Percentiles rank a stretch among this genome's conserved stretches.
These are phyloP conservation scores for Caenorhabditis remanei DNA, from an alignment of 1,140 invertebrate species.

Conservation along the genomic window DNA sequence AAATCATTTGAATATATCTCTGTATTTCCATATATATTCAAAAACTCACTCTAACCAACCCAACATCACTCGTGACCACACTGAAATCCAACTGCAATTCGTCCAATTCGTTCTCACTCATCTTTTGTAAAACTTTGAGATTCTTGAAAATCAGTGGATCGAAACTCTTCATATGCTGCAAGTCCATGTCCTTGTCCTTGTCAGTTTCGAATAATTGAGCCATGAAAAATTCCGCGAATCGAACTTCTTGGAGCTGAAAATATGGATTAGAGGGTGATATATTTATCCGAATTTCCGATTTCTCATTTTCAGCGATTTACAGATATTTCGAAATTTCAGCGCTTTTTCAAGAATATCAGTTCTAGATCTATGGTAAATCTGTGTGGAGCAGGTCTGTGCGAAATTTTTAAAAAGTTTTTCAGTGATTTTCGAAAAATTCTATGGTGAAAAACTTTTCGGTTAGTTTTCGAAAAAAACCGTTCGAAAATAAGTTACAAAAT, in stretches of 20 bases:
- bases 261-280: not conserved
- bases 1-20: not conserved
- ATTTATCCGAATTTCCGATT: no score
- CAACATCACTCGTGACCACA: slow-evolving; percentile 49
- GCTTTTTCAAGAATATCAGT: not conserved
- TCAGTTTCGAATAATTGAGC: slow-evolving; percentile 47
- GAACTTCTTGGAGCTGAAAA: slow-evolving; percentile 54
- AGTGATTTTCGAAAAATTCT: no score
- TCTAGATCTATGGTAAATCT: no score
- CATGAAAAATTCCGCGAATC: slow-evolving; percentile 63
- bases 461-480: no score
- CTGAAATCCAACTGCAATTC: slow-evolving; percentile 59
- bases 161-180: slow-evolving; percentile 59
- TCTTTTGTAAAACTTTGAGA: slow-evolving; percentile 15
- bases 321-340: not conserved
- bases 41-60: slow-evolving; percentile 31
- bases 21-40: not conserved
- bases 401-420: no score
- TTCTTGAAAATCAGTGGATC: slow-evolving; percentile 58
- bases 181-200: slow-evolving; percentile 26
- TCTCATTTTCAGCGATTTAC: no score
- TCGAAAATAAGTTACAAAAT: no score
- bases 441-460: no score
- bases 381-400: no score
- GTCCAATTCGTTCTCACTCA: slow-evolving; percentile 35